Evolutionary conservation across 2,888 invertebrate species (phyloP), one percentile per base, ranked within the genome.

Genomic region (Agrilus cyanescens): DNA sequence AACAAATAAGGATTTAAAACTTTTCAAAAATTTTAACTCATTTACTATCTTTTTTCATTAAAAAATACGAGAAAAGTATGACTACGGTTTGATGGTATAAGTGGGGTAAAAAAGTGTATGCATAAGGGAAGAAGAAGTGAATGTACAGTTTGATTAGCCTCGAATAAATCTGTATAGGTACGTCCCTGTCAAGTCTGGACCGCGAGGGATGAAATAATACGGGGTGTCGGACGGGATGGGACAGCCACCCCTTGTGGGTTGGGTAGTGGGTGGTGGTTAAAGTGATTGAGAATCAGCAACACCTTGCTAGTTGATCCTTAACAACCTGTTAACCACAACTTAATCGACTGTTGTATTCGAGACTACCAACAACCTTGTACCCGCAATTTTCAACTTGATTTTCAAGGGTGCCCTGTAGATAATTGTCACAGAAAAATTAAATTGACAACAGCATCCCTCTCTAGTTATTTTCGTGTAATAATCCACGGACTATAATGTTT

Each of bases 221-320:
- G 47, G 54, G 54, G 57, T 53, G 54, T 53, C 50, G 51, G 42
- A 43, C 43, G 50, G 25, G 25, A 25, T 25, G 25, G 25, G 2
- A 53, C 56, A 55, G 53, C 58, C 60, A 57, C 51, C 58, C 57
- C 58, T 53, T 32, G 47, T 51, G 46, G 50, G 50, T 46, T 52
- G 57, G 60, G 57, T 58, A 59, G 56, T 57, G 50, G 53, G 53
- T 53, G 57, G 57, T 58, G 55, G 56, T 57, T 55, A 57, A 53
- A 51, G 52, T 52, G 51, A 50, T 55, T 52, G 47, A 51, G 53
- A 56, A 59, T 56, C 57, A 53, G 57, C 50, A 50, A 50, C 50
- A 51, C 53, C 49, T 54, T 55, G 44, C 53, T 55, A 58, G 57
- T 60, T 53, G 46, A 53, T 51, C 46, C 49, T 48, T 51, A 53